A percentile compares a stretch with the other conserved stretches of the same genome.
phyloP scores from a whole-genome alignment of 2,113 vertebrate genomes.

The cat (Felis catus) region DNA sequence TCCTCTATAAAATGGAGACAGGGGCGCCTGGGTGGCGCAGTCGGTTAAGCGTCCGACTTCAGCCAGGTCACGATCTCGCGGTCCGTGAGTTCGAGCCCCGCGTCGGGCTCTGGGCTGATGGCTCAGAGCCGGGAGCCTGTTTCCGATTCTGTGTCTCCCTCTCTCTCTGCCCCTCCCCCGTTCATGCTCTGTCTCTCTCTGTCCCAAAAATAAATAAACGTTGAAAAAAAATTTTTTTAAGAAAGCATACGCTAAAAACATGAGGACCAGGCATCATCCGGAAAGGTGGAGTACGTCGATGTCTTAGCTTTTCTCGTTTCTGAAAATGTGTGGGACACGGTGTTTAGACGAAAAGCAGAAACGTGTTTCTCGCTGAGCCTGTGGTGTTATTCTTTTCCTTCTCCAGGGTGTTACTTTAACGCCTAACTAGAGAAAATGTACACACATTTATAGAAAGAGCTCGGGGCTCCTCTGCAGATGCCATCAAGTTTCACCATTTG shows the following conservation, averaged over 20 bases:
- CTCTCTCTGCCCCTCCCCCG: too few relatives aligned
- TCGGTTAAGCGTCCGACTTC: too few relatives aligned
- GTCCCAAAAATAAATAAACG: too few relatives aligned
- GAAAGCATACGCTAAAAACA: not conserved
- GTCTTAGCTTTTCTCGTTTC: not conserved
- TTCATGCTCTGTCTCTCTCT: too few relatives aligned
- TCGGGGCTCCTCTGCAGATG: not conserved
- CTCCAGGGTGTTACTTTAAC: not conserved
- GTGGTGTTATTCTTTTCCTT: not conserved
- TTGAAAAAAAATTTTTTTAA: not conserved
- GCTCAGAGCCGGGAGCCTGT: too few relatives aligned
- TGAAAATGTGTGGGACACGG: not conserved
- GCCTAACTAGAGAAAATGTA: not conserved
- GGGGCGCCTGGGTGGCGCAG: too few relatives aligned
- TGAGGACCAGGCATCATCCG: not conserved
- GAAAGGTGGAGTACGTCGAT: not conserved
- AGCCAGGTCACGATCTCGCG: too few relatives aligned
- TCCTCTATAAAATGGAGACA: not conserved
- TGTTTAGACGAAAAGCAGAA: constrained; percentile 68
- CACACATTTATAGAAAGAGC: not conserved
- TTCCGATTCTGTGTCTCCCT: too few relatives aligned
- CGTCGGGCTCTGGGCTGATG: too few relatives aligned
- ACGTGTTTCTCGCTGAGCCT: not conserved
- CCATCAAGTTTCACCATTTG: not conserved
- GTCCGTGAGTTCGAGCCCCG: too few relatives aligned